Base-by-base conservation (phyloP, 2,888 invertebrate genomes). In the Rhagonycha lutea region DNA sequence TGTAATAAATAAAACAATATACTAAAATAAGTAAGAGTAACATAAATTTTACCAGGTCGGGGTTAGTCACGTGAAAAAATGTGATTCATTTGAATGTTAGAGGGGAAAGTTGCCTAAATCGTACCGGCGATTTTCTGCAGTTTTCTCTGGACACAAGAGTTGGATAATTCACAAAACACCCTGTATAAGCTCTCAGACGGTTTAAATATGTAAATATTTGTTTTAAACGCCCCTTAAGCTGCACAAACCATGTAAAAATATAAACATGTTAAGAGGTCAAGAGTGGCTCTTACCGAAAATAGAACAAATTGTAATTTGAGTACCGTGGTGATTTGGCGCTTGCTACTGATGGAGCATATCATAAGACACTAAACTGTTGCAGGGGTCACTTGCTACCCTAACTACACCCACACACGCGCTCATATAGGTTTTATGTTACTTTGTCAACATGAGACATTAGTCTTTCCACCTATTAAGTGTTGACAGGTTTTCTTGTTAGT, bases 331-430 rank as follows among this genome's bases (percentile, higher is more conserved):
- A 77, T 78, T 70, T 74, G 77, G 72, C 68, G 79, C 77, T 78
- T 70, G 71, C 63, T 78, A 77, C 77, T 79, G 80, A 81, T 82
- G 81, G 79, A 80, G 79, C 81, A 75, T 82, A 80, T 82, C 79
- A 79, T 73, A 75, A 76, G 76, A 78, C 79, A 79, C 81, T 82
- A 76, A 78, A 78, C 78, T 75, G 71, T 83, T 83, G 82, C 83
- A 84, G 85, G 86, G 86, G 84, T 85, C 86, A 85, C 80, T 85
- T 86, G 84, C 79, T 85, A 85, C 86, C 86, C 85, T 80, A 82
- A 81, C 77, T 79, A 81, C 78, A 78, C 69, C 78, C 62, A 68
- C 69, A 73, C 78, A 79, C 83, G 83, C 82, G 83, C 80, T 83
- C 81, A 81, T 80, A 65, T 65, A 80, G 83, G 85, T 86, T 85